These are phyloP conservation scores for Myanophis thanlyinensis DNA, from an alignment of 2,113 vertebrate species.

Conservation along the genomic window DNA sequence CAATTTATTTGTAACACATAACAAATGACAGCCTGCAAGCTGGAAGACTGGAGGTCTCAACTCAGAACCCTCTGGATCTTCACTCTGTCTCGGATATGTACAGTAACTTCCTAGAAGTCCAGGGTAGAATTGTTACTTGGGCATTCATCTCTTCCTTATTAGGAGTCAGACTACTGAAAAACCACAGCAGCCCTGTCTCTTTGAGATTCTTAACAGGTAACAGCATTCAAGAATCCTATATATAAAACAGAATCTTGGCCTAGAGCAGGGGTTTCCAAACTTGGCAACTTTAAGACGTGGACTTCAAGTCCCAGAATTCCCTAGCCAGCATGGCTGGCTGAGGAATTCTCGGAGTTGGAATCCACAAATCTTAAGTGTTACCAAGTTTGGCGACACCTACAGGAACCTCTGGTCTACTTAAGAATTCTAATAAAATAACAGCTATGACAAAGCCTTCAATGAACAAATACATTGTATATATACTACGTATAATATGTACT, in stretches of 20 bases:
- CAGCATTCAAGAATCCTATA: neutral
- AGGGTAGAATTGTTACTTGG: neutral
- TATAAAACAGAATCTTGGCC: neutral
- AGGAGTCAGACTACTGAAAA: neutral
- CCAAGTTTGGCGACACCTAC: neutral
- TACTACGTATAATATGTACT: neutral
- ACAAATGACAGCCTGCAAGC: neutral
- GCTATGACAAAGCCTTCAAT: neutral
- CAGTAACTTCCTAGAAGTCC: neutral
- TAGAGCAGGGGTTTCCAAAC: neutral
- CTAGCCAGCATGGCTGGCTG: no score
- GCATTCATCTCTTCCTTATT: neutral
- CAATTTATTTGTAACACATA: neutral
- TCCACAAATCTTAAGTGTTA: no score
- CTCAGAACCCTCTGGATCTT: neutral
- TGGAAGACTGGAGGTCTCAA: neutral
- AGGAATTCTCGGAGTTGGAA: no score
- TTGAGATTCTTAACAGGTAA: neutral
- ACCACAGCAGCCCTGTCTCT: neutral
- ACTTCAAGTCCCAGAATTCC: neutral
- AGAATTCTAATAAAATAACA: neutral
- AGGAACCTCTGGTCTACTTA: neutral
- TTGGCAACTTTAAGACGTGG: neutral
- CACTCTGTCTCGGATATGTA: neutral
- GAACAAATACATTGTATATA: no score